Evolutionary conservation across 2,888 invertebrate species (phyloP).

Genomic region (Tridacna crocea): DNA sequence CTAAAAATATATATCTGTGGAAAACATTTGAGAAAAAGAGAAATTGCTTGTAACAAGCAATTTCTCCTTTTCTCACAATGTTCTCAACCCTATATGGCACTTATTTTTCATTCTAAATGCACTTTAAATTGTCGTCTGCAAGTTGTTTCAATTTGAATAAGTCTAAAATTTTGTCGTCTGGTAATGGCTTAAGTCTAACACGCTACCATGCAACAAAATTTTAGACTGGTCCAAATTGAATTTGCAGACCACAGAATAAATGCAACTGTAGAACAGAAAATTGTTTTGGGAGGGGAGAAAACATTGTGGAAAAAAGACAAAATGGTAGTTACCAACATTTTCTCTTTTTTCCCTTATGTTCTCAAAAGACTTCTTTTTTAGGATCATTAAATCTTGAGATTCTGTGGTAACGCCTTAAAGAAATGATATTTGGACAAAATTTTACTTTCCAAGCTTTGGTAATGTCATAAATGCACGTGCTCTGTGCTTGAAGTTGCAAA

Average conservation of each 20-base stretch:
- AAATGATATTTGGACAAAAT: too few relatives aligned
- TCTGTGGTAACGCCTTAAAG: too few relatives aligned
- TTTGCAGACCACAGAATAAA: not conserved
- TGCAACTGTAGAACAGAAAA: too few relatives aligned
- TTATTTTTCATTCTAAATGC: too few relatives aligned
- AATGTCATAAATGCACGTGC: too few relatives aligned
- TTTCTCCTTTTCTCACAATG: conserved; percentile 6
- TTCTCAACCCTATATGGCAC: not conserved
- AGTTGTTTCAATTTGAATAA: not conserved
- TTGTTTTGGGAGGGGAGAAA: too few relatives aligned
- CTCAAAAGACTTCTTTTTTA: not conserved
- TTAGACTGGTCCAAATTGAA: not conserved
- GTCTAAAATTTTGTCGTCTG: not conserved
- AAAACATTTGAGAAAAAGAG: conserved; percentile 14
- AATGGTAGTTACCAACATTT: not conserved
- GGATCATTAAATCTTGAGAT: too few relatives aligned
- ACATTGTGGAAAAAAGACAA: not conserved
- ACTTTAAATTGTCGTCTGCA: too few relatives aligned
- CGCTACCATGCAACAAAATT: not conserved
- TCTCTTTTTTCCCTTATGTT: not conserved
- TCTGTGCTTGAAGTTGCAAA: too few relatives aligned
- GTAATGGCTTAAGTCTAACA: not conserved
- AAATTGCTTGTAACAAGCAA: conserved; percentile 6
- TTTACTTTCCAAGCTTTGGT: too few relatives aligned
- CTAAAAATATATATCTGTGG: too few relatives aligned